Base-by-base conservation (phyloP, 2,888 invertebrate genomes). In the Spialia ferax region DNA sequence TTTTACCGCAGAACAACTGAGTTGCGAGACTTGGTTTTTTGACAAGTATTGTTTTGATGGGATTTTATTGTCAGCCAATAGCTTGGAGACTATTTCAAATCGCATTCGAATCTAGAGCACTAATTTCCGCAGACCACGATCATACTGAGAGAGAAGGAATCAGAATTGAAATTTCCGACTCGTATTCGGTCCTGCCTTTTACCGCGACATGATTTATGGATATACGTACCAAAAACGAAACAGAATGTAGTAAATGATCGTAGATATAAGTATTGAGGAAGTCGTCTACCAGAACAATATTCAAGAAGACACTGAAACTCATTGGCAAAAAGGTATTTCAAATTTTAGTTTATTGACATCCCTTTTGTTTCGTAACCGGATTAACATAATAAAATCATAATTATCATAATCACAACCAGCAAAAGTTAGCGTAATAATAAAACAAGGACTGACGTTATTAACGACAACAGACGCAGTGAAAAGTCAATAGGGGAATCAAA, bases 161-260 rank as follows among this genome's bases (percentile, higher is more conserved):
- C 29, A 18, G 59, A 52, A 65, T 59, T 59, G 48, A 65, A 59
- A 59, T 65, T 65, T 65, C 26, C 23, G 59, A 52, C 13, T 50
- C 23, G 57, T 64, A 38, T 64, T 50, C 23, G 15, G 35, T 2
- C 38, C 23, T 23, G 23, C 13, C 35, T 35, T 35, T 18, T 18
- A 52, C 23, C 56, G 57, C 50, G 57, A 57, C 32, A 56, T 55
- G 63, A 63, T 63, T 63, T 63, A 63, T 63, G 15, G 32, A n/a
- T n/a, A n/a, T n/a, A n/a, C n/a, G n/a, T n/a, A n/a, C n/a, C n/a
- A n/a, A n/a, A 18, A 35, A 23, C 22, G 50, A 62, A 62, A 52
- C 13, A 23, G 52, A 52, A 48, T n/a, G n/a, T n/a, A 48, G 48
- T 22, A 20, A 5, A 48, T 48, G 11, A 48, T 20, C 20, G 20